phyloP scores from a whole-genome alignment of 92 coral and sea anemone genomes.

The Zoanthus solanderi region DNA sequence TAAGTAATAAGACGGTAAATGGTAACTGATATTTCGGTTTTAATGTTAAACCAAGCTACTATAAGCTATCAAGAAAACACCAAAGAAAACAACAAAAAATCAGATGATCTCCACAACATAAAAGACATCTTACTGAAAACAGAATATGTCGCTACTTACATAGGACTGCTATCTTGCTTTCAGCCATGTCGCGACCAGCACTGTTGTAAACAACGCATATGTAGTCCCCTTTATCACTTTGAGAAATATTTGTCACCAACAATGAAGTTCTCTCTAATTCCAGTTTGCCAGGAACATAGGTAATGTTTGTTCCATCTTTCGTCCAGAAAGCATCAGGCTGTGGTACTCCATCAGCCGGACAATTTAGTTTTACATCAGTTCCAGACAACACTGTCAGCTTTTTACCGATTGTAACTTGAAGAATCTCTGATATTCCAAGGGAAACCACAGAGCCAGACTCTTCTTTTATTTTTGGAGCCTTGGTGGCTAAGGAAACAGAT shows the following conservation, averaged over 20 bases:
- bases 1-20: too few species aligned
- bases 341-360: constrained; percentile 77
- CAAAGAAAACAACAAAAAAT: too few species aligned
- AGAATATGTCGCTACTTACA: constrained; percentile 53
- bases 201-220: constrained; percentile 86
- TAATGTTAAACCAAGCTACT: too few species aligned
- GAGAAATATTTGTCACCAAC: constrained; percentile 58
- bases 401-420: constrained; percentile 67
- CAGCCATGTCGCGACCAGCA: constrained; percentile 68
- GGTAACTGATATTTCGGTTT: too few species aligned
- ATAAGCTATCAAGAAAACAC: too few species aligned
- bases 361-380: constrained; percentile 50
- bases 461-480: constrained; percentile 63
- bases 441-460: constrained; percentile 44
- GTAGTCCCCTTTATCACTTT: constrained; percentile 70
- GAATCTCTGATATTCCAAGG: constrained; percentile 27
- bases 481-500: constrained; percentile 54
- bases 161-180: constrained; percentile 64
- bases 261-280: constrained; percentile 45
- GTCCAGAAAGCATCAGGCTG: constrained; percentile 72
- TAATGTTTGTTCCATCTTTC: constrained; percentile 58
- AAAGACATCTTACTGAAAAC: too few species aligned
- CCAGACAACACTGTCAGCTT: constrained; percentile 75
- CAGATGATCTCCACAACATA: too few species aligned
- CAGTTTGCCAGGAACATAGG: neutral